Evolutionary conservation across 2,797 vertebrate genomes (phyloP).

Genomic region (Crenichthys baileyi): DNA sequence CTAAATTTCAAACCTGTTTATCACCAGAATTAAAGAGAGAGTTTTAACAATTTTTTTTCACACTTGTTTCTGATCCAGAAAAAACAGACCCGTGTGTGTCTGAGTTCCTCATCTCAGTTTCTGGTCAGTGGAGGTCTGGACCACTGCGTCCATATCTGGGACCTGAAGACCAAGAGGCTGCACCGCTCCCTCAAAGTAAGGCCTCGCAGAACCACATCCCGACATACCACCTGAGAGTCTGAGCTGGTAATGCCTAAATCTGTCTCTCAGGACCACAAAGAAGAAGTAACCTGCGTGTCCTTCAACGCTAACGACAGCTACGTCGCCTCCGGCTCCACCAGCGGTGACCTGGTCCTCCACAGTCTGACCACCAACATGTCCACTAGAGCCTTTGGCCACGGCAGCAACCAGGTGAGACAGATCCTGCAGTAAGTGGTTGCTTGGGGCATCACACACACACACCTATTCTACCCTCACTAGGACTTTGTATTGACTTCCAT

Average conservation of each 20-base stretch:
- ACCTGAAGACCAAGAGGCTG: slow-evolving; percentile 91
- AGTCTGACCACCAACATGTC: slow-evolving; percentile 94
- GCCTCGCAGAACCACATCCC: not conserved
- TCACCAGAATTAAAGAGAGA: not conserved
- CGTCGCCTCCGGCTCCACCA: slow-evolving; percentile 92
- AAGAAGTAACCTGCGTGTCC: slow-evolving; percentile 91
- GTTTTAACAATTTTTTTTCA: not conserved
- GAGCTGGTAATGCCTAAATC: not conserved
- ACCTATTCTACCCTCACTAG: not conserved
- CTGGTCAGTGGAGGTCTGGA: slow-evolving; percentile 93
- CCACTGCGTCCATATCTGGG: slow-evolving; percentile 93
- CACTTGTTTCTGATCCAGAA: slow-evolving; percentile 77
- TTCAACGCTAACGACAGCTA: slow-evolving; percentile 93
- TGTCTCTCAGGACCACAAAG: slow-evolving; percentile 88
- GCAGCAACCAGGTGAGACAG: slow-evolving; percentile 84
- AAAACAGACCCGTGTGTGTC: slow-evolving; percentile 90
- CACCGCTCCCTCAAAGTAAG: slow-evolving; percentile 90
- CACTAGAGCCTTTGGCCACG: slow-evolving; percentile 91
- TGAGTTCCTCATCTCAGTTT: slow-evolving; percentile 89
- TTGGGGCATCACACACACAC: too few species aligned
- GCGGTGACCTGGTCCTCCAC: slow-evolving; percentile 94
- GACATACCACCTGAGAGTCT: not conserved
- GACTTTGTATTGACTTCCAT: not conserved
- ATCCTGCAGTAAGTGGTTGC: not conserved
- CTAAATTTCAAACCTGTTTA: not conserved